Evolutionary conservation across 1,140 invertebrate species (phyloP).

Genomic region (Diachasma alloeum): DNA sequence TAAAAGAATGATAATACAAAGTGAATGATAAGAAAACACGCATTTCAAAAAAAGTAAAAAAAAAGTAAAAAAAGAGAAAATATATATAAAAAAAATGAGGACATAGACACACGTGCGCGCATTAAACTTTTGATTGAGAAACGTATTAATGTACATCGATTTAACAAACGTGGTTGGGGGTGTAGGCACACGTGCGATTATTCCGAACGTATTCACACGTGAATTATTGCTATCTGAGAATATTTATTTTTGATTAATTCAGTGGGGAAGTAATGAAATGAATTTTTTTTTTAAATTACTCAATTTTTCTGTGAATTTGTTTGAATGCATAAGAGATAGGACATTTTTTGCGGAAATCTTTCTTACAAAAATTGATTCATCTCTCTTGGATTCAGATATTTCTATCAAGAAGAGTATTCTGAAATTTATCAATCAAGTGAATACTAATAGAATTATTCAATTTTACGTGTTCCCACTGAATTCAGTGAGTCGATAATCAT

Average conservation of each 20-base stretch:
- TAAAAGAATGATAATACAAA: constrained; percentile 36
- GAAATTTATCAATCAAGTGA: neutral
- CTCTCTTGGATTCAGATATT: neutral
- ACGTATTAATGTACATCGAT: constrained; percentile 1
- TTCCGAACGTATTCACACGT: neutral
- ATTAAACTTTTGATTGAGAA: neutral
- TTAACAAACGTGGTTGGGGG: neutral
- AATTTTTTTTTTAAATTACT: too few species aligned
- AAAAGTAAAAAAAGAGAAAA: neutral
- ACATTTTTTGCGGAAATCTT: too few species aligned
- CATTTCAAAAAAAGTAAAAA: neutral
- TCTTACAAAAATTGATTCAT: neutral
- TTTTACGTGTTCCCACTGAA: too few species aligned
- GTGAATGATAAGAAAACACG: neutral
- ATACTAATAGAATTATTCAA: too few species aligned
- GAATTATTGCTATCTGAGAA: neutral
- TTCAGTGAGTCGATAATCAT: too few species aligned
- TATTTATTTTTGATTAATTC: neutral
- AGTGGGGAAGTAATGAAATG: neutral
- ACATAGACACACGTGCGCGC: constrained; percentile 1
- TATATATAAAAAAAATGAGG: constrained; percentile 3
- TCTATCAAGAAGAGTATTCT: neutral
- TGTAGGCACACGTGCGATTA: neutral
- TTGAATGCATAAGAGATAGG: too few species aligned
- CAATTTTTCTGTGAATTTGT: too few species aligned